A percentile compares a stretch with the other conserved stretches of the same genome.
phyloP scores from a whole-genome alignment of 2,113 vertebrate species.

The Dolichallabes microphthalmus region DNA sequence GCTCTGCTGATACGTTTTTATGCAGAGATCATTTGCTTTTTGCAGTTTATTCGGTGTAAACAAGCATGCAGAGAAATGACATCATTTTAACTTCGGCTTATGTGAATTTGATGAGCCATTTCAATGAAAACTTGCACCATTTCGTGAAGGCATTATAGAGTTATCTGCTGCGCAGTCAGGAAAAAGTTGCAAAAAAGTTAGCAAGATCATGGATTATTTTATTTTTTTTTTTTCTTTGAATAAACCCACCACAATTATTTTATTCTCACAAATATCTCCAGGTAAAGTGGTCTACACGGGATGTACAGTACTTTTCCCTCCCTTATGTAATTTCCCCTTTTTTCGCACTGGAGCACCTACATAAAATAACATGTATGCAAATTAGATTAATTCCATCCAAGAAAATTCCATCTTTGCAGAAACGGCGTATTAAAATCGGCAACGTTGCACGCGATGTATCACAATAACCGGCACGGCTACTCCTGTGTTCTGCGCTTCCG shows the following conservation, averaged over 20 bases:
- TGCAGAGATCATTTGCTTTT: background rate
- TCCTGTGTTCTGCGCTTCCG: constrained; percentile 27
- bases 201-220: background rate
- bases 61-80: background rate
- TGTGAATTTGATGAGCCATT: background rate
- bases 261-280: no score
- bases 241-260: no score
- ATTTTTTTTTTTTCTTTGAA: background rate
- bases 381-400: no score
- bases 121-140: background rate
- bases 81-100: background rate
- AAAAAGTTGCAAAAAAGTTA: background rate
- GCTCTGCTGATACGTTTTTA: background rate
- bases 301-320: background rate
- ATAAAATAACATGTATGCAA: background rate
- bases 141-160: background rate
- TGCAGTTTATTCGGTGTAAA: background rate
- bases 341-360: background rate
- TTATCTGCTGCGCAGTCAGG: background rate
- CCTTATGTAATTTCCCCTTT: background rate
- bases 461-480: background rate
- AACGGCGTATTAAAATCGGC: background rate
- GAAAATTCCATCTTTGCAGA: background rate
- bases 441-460: background rate
- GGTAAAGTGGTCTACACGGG: no score